A percentile compares a stretch with the other conserved stretches of the same genome.
phyloP scores from a whole-genome alignment of 2,888 invertebrate species.

The Leptarthrus brevirostris region DNA sequence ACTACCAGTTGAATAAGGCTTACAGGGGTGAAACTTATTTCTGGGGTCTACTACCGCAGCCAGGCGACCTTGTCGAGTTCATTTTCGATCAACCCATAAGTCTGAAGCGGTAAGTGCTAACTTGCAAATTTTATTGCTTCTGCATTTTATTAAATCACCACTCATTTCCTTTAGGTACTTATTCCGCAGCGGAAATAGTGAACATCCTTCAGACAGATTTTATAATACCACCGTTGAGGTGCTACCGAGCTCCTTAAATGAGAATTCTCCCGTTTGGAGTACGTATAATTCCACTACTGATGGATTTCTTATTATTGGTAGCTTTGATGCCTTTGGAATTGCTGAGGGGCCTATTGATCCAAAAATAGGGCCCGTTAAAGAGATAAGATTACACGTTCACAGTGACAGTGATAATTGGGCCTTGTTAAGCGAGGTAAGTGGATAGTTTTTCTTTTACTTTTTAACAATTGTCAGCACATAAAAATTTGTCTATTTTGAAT shows the following conservation, averaged over 20 bases:
- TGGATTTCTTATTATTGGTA: constrained; percentile 78
- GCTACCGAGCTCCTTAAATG: constrained; percentile 69
- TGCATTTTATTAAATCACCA: no score
- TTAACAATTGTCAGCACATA: no score
- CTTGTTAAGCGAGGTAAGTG: constrained; percentile 88
- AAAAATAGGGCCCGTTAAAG: constrained; percentile 75
- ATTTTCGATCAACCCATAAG: constrained; percentile 79
- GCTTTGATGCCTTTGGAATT: constrained; percentile 84
- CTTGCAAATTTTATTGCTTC: background rate
- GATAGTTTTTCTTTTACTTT: constrained; percentile 23
- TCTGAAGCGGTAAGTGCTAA: constrained; percentile 72
- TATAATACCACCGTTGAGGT: constrained; percentile 89
- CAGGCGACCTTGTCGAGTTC: constrained; percentile 83
- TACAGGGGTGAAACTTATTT: constrained; percentile 90
- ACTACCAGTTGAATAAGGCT: constrained; percentile 81
- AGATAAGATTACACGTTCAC: constrained; percentile 82
- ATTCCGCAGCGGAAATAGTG: constrained; percentile 89
- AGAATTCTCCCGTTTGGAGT: constrained; percentile 68
- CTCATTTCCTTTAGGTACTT: constrained; percentile 71
- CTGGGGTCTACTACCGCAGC: constrained; percentile 89
- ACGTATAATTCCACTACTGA: constrained; percentile 73
- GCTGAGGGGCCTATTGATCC: constrained; percentile 78
- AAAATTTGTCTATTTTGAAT: no score
- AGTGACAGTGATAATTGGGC: constrained; percentile 89
- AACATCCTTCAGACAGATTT: constrained; percentile 89